These are phyloP conservation scores for Diadophis punctatus DNA, from an alignment of 2,113 vertebrate genomes.

Conservation along the genomic window DNA sequence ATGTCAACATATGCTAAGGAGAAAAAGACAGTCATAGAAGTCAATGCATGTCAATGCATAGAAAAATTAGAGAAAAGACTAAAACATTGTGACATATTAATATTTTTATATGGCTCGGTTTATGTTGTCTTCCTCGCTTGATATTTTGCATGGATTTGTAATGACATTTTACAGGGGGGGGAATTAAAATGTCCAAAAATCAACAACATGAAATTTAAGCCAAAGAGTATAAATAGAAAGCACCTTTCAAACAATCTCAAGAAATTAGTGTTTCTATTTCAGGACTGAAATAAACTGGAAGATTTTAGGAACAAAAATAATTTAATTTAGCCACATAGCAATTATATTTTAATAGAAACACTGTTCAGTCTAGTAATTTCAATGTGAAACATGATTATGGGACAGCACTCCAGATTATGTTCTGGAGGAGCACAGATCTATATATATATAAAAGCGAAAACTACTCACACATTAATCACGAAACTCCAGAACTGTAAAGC, in stretches of 20 bases:
- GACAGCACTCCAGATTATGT: neutral
- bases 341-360: neutral
- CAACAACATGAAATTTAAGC: neutral
- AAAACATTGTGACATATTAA: neutral
- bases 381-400: too few relatives aligned
- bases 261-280: neutral
- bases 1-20: slow-evolving; percentile 32
- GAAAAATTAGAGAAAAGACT: neutral
- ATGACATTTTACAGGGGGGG: neutral
- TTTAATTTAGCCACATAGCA: neutral
- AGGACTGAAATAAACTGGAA: neutral
- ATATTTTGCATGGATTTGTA: neutral
- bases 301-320: neutral
- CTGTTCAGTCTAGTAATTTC: neutral
- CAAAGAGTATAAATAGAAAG: neutral
- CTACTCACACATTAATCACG: too few relatives aligned
- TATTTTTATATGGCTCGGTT: neutral
- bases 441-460: too few relatives aligned
- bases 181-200: neutral
- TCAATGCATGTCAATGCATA: neutral
- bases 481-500: too few relatives aligned
- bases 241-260: neutral
- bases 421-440: neutral
- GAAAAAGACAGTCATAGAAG: neutral
- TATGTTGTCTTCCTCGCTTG: neutral